phyloP scores from a whole-genome alignment of 2,113 vertebrate genomes.

The Lamprotornis superbus region DNA sequence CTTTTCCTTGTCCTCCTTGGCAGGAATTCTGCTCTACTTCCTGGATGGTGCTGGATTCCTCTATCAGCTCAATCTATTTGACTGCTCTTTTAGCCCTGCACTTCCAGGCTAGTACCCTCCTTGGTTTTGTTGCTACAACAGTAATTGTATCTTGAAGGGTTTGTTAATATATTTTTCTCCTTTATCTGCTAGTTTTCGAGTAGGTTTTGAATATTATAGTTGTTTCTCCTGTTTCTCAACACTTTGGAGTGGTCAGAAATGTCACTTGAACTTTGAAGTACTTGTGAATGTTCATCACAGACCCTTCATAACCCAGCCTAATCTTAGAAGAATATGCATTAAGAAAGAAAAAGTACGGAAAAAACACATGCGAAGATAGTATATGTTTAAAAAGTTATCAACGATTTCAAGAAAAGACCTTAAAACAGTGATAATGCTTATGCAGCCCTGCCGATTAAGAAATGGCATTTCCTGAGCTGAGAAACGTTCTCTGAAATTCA shows the following conservation, averaged over 20 bases:
- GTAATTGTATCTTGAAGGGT: background rate
- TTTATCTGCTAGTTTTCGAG: background rate
- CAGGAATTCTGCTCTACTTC: background rate
- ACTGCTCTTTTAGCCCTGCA: background rate
- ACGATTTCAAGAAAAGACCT: background rate
- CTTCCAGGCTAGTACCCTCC: background rate
- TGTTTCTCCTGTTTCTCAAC: background rate
- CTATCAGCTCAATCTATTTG: background rate
- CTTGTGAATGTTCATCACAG: background rate
- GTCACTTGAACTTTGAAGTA: background rate
- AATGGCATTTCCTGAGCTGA: background rate
- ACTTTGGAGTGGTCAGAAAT: background rate
- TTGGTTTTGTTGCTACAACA: background rate
- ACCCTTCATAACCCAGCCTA: background rate
- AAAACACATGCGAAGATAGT: background rate
- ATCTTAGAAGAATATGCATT: background rate
- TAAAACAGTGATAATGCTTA: background rate
- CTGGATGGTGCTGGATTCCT: background rate
- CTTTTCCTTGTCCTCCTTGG: background rate
- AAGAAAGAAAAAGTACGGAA: background rate
- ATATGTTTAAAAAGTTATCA: background rate
- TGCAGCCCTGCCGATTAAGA: background rate
- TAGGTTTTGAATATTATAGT: background rate
- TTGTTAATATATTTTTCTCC: background rate
- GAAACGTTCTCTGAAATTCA: background rate